Conservation (phyloP, 2,113 vertebrate genomes). For the Nannospalax galili region DNA sequence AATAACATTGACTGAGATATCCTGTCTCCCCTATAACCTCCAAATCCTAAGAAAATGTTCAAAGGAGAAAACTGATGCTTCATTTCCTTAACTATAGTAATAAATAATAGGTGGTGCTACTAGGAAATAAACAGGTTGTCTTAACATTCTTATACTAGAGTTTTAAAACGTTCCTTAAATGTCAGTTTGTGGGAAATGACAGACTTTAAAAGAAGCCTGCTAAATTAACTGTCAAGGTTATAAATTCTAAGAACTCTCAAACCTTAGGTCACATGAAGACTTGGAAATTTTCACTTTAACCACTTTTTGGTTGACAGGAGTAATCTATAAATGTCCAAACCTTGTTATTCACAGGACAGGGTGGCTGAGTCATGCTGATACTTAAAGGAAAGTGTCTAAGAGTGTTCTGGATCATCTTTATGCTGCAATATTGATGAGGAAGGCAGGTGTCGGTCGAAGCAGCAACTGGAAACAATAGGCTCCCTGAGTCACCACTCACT, state of each 20-base stretch:
- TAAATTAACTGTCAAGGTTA: slow-evolving; percentile 77
- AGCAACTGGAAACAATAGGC: not conserved
- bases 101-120: slow-evolving; percentile 60
- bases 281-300: slow-evolving; percentile 68
- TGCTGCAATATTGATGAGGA: not conserved
- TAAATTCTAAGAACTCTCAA: slow-evolving; percentile 66
- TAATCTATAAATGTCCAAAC: slow-evolving; percentile 64
- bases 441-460: not conserved
- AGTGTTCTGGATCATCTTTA: slow-evolving; percentile 3
- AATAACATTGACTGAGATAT: slow-evolving; percentile 20
- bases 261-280: slow-evolving; percentile 62
- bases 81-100: slow-evolving; percentile 40
- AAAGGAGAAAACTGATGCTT: slow-evolving; percentile 48
- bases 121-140: not conserved
- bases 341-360: slow-evolving; percentile 59
- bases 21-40: not conserved
- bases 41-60: slow-evolving; percentile 57
- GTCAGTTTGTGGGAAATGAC: slow-evolving; percentile 70
- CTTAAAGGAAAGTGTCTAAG: slow-evolving; percentile 22
- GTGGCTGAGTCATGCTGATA: slow-evolving; percentile 56
- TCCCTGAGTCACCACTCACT: not conserved
- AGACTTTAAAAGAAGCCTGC: slow-evolving; percentile 62
- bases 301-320: slow-evolving; percentile 64
- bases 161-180: slow-evolving; percentile 71
- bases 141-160: slow-evolving; percentile 63